These are phyloP conservation scores for Xylophagus ater DNA, from an alignment of 2,888 invertebrate genomes.

Conservation along the genomic window DNA sequence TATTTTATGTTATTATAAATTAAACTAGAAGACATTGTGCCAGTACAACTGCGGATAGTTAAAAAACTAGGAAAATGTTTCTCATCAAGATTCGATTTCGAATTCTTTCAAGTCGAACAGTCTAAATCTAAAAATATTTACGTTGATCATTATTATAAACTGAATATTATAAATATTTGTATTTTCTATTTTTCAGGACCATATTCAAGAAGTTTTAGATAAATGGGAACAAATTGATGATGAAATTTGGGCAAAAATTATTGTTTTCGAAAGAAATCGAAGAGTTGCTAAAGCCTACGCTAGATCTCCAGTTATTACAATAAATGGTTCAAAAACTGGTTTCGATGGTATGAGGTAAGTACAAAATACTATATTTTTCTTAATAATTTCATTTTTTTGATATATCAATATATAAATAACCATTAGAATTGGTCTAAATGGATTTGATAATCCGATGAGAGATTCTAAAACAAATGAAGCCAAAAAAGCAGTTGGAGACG, in stretches of 20 bases:
- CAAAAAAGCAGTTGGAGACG: slow-evolving; percentile 82
- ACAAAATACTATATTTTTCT: neutral
- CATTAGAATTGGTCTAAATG: slow-evolving; percentile 84
- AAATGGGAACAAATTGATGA: slow-evolving; percentile 97
- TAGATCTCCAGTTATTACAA: slow-evolving; percentile 85
- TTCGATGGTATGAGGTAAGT: slow-evolving; percentile 90
- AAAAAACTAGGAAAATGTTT: too few relatives aligned
- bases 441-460: slow-evolving; percentile 90
- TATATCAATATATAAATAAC: neutral
- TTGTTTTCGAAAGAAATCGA: slow-evolving; percentile 88
- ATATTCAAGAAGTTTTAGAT: slow-evolving; percentile 88
- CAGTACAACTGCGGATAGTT: too few relatives aligned
- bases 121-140: too few relatives aligned
- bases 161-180: too few relatives aligned
- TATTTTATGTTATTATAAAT: too few relatives aligned
- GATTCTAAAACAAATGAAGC: slow-evolving; percentile 87
- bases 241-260: slow-evolving; percentile 97
- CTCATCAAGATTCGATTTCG: too few relatives aligned
- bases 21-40: too few relatives aligned
- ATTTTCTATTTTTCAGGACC: slow-evolving; percentile 60
- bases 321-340: slow-evolving; percentile 90
- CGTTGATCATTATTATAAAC: too few relatives aligned
- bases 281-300: slow-evolving; percentile 97
- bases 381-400: neutral
- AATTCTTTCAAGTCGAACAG: too few relatives aligned